Percentiles rank a stretch among this genome's conserved stretches.
Conservation (phyloP, 2,113 vertebrate genomes). For the Solea senegalensis region DNA sequence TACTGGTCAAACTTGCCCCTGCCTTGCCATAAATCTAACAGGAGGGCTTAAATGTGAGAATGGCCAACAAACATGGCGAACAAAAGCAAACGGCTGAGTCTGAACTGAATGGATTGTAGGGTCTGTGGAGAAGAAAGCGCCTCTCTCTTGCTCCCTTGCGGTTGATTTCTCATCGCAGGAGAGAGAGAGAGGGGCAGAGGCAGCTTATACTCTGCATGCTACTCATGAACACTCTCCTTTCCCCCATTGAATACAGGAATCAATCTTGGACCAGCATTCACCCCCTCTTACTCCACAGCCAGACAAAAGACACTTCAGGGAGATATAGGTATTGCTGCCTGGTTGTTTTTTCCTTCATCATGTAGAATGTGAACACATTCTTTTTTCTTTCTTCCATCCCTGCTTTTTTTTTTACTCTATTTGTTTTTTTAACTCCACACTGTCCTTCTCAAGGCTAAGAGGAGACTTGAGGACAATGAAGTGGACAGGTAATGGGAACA, state of each 20-base stretch:
- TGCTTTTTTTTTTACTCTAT: constrained; percentile 75
- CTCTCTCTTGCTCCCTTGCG: constrained; percentile 61
- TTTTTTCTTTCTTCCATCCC: constrained; percentile 78
- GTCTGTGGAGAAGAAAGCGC: constrained; percentile 64
- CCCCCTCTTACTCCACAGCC: constrained; percentile 82
- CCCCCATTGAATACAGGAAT: constrained; percentile 91
- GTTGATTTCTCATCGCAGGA: constrained; percentile 68
- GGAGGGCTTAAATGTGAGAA: constrained; percentile 76
- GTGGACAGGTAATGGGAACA: constrained; percentile 28
- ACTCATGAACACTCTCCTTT: constrained; percentile 95
- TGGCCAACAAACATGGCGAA: constrained; percentile 50
- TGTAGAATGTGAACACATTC: constrained; percentile 83
- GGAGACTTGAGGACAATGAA: constrained; percentile 18
- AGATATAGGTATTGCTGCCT: constrained; percentile 86
- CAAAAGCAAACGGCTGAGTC: constrained; percentile 76
- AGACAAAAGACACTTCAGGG: constrained; percentile 93
- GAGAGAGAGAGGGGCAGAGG: constrained; percentile 30
- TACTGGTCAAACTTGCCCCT: constrained; percentile 69
- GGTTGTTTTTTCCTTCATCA: constrained; percentile 78
- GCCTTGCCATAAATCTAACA: constrained; percentile 71
- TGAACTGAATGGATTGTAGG: constrained; percentile 65
- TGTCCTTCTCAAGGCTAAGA: constrained; percentile 24
- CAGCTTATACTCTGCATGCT: constrained; percentile 90
- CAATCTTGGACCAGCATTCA: constrained; percentile 88
- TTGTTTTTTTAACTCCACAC: constrained; percentile 61